Conservation (phyloP, 2,113 vertebrate species). For the Poeciliopsis occidentalis region DNA sequence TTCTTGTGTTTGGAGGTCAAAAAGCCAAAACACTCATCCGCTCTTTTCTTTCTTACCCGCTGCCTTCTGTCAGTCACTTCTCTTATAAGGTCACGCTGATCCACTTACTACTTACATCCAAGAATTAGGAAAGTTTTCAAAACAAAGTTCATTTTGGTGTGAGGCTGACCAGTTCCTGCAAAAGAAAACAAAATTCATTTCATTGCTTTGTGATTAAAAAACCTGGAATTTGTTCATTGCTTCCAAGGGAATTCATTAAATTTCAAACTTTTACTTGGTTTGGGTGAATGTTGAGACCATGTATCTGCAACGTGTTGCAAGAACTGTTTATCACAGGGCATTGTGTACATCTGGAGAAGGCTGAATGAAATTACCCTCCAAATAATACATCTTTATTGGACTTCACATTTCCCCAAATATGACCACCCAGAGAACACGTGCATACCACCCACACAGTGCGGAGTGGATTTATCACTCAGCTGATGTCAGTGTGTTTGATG, state of each 20-base stretch:
- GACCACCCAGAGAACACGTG: constrained; percentile 74
- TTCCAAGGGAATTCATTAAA: constrained; percentile 28
- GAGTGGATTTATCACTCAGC: constrained; percentile 71
- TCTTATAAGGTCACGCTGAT: constrained; percentile 41
- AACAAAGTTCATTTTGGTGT: constrained; percentile 3
- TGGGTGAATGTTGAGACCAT: constrained; percentile 35
- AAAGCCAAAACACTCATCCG: constrained; percentile 69
- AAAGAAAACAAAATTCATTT: not conserved
- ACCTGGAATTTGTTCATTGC: not conserved
- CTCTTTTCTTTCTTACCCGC: constrained; percentile 46
- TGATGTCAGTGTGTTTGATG: constrained; percentile 54
- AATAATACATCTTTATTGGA: constrained; percentile 71
- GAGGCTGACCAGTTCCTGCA: constrained; percentile 18
- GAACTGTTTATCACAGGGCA: constrained; percentile 42
- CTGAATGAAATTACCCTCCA: constrained; percentile 58
- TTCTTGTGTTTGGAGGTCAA: constrained; percentile 77
- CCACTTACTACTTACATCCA: constrained; percentile 33
- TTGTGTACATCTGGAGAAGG: constrained; percentile 62
- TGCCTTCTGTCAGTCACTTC: constrained; percentile 62
- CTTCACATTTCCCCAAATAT: constrained; percentile 68
- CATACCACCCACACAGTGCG: constrained; percentile 69
- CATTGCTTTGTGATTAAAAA: not conserved
- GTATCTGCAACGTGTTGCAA: constrained; percentile 27
- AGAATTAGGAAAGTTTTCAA: constrained; percentile 6
- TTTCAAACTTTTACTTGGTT: constrained; percentile 11